These are phyloP conservation scores for Drosophila arizonae DNA, from an alignment of 1,140 invertebrate species.

Conservation along the genomic window DNA sequence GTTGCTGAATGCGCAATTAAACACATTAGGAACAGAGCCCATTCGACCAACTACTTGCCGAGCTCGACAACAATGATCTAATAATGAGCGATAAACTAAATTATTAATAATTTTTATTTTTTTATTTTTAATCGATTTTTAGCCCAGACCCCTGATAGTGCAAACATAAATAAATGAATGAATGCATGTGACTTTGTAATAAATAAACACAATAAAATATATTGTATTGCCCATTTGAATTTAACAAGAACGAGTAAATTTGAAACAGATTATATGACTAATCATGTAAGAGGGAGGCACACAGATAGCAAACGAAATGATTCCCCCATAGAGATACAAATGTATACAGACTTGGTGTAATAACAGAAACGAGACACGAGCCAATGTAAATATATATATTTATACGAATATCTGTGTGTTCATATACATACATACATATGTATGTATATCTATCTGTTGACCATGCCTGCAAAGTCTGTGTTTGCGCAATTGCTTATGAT, in stretches of 20 bases:
- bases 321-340: background rate
- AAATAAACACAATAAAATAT: too few relatives aligned
- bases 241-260: too few relatives aligned
- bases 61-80: background rate
- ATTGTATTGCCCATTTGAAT: too few relatives aligned
- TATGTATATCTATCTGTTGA: conserved; percentile 43
- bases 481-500: conserved; percentile 64
- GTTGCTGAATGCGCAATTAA: conserved; percentile 19
- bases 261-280: conserved; percentile 5
- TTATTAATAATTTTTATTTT: conserved; percentile 1
- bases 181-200: too few relatives aligned
- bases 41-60: conserved; percentile 1
- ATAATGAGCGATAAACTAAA: background rate
- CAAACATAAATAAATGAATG: too few relatives aligned
- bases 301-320: background rate
- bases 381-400: conserved; percentile 2
- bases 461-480: conserved; percentile 5
- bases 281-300: too few relatives aligned
- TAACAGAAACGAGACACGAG: background rate
- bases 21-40: conserved; percentile 2
- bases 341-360: background rate
- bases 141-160: too few relatives aligned
- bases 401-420: too few relatives aligned
- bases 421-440: conserved; percentile 31
- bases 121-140: too few relatives aligned